phyloP scores from a whole-genome alignment of 1,140 invertebrate species.

The Latrodectus geometricus region DNA sequence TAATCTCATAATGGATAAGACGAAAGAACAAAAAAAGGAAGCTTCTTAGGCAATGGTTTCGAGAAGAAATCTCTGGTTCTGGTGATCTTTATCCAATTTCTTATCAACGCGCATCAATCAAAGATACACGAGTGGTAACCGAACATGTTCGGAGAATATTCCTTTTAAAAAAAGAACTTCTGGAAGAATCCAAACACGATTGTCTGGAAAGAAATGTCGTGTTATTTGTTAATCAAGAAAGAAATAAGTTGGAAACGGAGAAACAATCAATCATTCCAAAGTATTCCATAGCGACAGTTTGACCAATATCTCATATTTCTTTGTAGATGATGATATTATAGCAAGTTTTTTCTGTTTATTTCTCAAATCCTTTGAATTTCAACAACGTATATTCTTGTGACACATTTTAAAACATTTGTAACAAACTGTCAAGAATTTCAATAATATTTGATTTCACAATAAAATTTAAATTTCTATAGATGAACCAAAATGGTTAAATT shows the following conservation, averaged over 20 bases:
- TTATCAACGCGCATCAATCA: constrained; percentile 48
- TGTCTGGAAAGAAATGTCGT: neutral
- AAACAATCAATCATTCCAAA: too few species aligned
- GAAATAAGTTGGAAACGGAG: neutral
- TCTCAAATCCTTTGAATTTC: too few species aligned
- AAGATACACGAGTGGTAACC: constrained; percentile 9
- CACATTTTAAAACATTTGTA: too few species aligned
- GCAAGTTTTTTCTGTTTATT: too few species aligned
- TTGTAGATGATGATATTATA: too few species aligned
- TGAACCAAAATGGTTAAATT: too few species aligned
- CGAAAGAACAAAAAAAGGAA: constrained; percentile 8
- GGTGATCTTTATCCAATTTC: constrained; percentile 40
- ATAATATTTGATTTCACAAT: too few species aligned
- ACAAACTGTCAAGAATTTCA: too few species aligned
- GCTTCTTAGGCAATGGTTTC: neutral
- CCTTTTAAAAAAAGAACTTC: constrained; percentile 4
- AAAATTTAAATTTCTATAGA: too few species aligned
- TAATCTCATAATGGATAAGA: constrained; percentile 56
- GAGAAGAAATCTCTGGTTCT: constrained; percentile 36
- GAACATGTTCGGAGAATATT: neutral
- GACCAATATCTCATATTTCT: too few species aligned
- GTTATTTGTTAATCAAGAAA: neutral
- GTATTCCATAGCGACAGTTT: too few species aligned
- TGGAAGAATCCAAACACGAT: neutral
- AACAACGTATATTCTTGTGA: too few species aligned